Percentiles rank a stretch among this genome's conserved stretches.
phyloP scores from a whole-genome alignment of 2,888 invertebrate genomes.

The Mantis religiosa region DNA sequence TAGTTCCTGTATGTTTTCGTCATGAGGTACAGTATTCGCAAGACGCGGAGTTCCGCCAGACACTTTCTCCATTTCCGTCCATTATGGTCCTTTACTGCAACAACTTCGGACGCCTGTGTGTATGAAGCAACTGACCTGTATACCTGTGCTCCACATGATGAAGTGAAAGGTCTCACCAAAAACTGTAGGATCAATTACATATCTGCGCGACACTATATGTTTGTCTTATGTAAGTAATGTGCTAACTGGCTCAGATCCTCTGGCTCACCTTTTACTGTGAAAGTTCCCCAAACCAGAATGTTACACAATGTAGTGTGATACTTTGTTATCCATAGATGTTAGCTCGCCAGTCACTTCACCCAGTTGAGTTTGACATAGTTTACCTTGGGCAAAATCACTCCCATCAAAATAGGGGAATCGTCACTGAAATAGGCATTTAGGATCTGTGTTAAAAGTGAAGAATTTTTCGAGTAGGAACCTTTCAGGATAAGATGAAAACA shows the following conservation, averaged over 20 bases:
- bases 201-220: neutral
- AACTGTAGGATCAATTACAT: neutral
- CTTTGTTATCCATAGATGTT: too few relatives aligned
- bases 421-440: too few relatives aligned
- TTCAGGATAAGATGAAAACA: too few relatives aligned
- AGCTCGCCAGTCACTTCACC: too few relatives aligned
- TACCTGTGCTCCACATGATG: neutral
- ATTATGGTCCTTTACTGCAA: neutral
- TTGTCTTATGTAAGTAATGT: neutral
- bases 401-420: too few relatives aligned
- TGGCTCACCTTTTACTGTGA: neutral
- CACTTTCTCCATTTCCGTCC: neutral
- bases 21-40: neutral
- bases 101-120: too few relatives aligned
- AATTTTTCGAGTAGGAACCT: too few relatives aligned
- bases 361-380: too few relatives aligned
- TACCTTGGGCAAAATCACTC: too few relatives aligned
- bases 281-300: neutral
- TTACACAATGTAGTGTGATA: neutral
- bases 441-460: too few relatives aligned
- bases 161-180: neutral
- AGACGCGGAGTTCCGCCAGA: neutral
- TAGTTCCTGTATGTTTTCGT: neutral
- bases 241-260: neutral
- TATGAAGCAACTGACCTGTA: neutral